Conservation (phyloP, 30 jellyfish, hydroid and myxozoan species). For the Morbakka virulenta region DNA sequence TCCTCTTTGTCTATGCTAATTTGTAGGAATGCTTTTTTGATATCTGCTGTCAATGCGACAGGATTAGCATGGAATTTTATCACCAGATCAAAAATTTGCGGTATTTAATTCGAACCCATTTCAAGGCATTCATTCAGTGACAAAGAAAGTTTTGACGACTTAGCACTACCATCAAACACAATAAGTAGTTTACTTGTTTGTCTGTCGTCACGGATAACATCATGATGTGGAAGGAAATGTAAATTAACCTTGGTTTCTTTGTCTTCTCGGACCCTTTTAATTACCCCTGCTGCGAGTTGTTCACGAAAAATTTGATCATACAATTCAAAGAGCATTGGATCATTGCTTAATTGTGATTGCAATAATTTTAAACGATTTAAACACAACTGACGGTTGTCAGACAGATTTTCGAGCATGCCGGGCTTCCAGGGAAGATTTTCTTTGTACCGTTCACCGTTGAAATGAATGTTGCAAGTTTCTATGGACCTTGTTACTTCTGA, state of each 20-base stretch:
- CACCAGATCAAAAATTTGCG: slow-evolving; percentile 1
- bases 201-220: neutral
- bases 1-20: too few species aligned
- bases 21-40: slow-evolving; percentile 4
- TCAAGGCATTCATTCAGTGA: neutral
- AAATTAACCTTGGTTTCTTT: neutral
- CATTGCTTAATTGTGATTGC: neutral
- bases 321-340: neutral
- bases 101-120: neutral
- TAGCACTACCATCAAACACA: neutral
- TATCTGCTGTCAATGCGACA: slow-evolving; percentile 1
- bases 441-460: slow-evolving; percentile 8
- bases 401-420: neutral
- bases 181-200: slow-evolving; percentile 8
- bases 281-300: too few species aligned
- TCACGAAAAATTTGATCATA: too few species aligned
- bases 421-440: neutral
- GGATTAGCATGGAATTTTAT: neutral
- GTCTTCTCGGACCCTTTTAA: too few species aligned
- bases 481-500: neutral
- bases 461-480: too few species aligned
- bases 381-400: too few species aligned
- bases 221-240: slow-evolving; percentile 7
- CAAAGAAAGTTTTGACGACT: too few species aligned
- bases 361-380: neutral